Evolutionary conservation across 2,888 invertebrate genomes (phyloP), one percentile per base, ranked within the genome.

Genomic region (Eumerus sabulonum): DNA sequence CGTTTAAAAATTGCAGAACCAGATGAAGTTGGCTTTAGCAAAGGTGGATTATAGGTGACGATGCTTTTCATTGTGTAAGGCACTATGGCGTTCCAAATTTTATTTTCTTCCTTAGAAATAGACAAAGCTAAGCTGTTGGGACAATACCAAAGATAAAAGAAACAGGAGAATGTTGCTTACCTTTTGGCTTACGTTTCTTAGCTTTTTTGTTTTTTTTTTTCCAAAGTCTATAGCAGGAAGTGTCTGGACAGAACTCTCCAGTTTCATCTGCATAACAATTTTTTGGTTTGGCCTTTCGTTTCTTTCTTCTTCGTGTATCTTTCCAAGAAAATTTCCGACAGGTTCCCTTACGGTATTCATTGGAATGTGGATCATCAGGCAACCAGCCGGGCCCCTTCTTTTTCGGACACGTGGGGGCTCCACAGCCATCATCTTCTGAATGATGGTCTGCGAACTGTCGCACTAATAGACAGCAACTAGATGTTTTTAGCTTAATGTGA

Each of bases 71-170:
- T 19, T 48, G 53, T 35, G 47, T 56, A 66, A 53, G 59, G 66
- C 9, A 36, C 48, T 17, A 42, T 17, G 9, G 35, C 9, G 13
- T 9, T 53, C 2, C 48, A 9, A 12, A 35, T 51, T 70, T 59
- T 53, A 76, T 63, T 76, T 76, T 53, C 76, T 76, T 47, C 63
- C 76, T 76, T 76, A 63, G 68, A 74, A 63, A 57, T 11, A 27
- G 27, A 53, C 7, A 54, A 36, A 9, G 3, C 5, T 14, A 9
- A 16, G 14, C 35, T 17, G 45, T 17, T 4, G 27, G 27, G 27
- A 4, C 27, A 7, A 27, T n/a, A 59, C n/a, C 1, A 19, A 12
- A 17, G 36, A 9, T 40, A 9, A 7, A 19, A 27, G 11, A 13
- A 14, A 35, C 13, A 27, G 7, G n/a, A n/a, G n/a, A n/a, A n/a